Percentiles rank a stretch among this genome's conserved stretches.
Conservation (phyloP, 2,888 invertebrate species). For the Calameuta pallipes region DNA sequence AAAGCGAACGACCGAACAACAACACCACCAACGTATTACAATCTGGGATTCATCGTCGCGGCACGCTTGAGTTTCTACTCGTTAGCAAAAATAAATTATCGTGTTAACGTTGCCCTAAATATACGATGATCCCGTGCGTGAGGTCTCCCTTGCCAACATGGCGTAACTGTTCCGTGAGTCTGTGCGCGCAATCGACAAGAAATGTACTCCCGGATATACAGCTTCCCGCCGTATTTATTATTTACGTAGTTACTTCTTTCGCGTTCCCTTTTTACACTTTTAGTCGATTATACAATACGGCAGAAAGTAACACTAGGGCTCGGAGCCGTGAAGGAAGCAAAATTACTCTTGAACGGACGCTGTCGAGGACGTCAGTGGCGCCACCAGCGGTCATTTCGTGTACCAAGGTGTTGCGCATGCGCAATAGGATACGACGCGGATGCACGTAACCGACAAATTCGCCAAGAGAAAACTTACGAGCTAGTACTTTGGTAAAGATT, state of each 20-base stretch:
- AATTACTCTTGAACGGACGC: neutral
- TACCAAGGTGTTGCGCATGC: neutral
- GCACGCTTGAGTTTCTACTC: conserved; percentile 27
- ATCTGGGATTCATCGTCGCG: neutral
- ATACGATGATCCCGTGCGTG: conserved; percentile 39
- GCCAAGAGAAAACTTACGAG: conserved; percentile 42
- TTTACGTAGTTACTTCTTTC: neutral
- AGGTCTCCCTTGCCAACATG: neutral
- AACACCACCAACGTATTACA: neutral
- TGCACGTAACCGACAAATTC: conserved; percentile 2
- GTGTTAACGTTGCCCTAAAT: conserved; percentile 35
- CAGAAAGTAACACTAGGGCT: neutral
- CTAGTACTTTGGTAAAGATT: conserved; percentile 60
- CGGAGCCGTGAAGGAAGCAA: neutral
- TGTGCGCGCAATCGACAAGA: neutral
- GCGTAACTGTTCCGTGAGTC: neutral
- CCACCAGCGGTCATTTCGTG: neutral
- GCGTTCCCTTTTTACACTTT: neutral
- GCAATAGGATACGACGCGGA: neutral
- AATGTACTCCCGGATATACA: neutral
- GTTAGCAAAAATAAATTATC: conserved; percentile 60
- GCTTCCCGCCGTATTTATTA: neutral
- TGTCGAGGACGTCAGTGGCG: too few relatives aligned
- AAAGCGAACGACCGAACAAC: neutral
- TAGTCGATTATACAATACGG: neutral